These are phyloP conservation scores for Nannospalax galili DNA, from an alignment of 2,113 vertebrate species.

Conservation along the genomic window DNA sequence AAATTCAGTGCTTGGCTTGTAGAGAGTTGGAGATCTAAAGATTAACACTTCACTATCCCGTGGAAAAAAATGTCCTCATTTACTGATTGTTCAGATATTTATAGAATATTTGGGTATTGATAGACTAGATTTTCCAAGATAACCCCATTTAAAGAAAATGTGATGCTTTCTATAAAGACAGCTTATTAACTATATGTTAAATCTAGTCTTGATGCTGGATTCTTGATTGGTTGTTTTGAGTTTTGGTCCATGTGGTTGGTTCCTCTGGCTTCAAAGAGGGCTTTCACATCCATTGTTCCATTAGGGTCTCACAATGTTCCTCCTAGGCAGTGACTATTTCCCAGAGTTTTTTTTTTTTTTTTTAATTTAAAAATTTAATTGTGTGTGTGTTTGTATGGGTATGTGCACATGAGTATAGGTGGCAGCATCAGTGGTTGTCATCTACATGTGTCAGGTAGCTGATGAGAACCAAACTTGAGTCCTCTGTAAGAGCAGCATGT, in stretches of 20 bases:
- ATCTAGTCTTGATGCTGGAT: neutral
- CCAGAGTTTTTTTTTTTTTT: no score
- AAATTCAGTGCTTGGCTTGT: neutral
- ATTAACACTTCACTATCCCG: neutral
- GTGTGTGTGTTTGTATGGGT: no score
- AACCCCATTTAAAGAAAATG: neutral
- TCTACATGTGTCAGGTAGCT: no score
- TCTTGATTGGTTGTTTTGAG: neutral
- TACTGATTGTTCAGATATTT: neutral
- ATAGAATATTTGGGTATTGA: neutral
- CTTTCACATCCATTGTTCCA: neutral
- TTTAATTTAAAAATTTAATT: no score
- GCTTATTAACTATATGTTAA: neutral
- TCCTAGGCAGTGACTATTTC: neutral
- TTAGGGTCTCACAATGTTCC: no score
- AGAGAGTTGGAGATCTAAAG: neutral
- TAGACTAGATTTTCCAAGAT: slow-evolving; percentile 39
- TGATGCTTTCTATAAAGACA: neutral
- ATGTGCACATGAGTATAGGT: no score
- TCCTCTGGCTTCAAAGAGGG: neutral
- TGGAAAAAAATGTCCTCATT: neutral
- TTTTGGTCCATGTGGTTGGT: neutral
- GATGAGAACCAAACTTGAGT: no score
- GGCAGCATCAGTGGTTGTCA: no score
- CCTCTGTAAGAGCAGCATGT: no score